Percentiles rank a stretch among this genome's conserved stretches.
These are phyloP conservation scores for Mus pahari DNA, from an alignment of 2,113 vertebrate species.

Conservation along the genomic window DNA sequence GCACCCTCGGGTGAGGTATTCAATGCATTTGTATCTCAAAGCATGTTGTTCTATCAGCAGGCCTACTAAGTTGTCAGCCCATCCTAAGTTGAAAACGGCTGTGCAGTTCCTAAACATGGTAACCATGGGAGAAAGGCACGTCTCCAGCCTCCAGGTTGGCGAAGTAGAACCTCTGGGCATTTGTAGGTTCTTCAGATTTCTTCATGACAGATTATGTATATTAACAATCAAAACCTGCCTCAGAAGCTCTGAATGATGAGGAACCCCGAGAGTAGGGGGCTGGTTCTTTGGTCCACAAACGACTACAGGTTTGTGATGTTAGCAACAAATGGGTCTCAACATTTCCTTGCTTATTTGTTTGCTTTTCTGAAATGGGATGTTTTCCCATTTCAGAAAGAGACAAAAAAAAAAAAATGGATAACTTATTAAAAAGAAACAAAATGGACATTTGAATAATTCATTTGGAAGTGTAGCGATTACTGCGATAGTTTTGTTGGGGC, in stretches of 20 bases:
- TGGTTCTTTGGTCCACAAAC: neutral
- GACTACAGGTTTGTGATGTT: neutral
- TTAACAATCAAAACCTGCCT: constrained; percentile 23
- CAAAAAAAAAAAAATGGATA: neutral
- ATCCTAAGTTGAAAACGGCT: neutral
- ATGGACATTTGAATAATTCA: constrained; percentile 5
- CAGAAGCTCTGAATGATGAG: neutral
- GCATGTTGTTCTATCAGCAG: neutral
- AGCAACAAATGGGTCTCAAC: neutral
- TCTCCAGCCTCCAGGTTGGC: neutral
- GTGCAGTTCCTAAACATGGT: neutral
- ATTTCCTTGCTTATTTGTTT: neutral
- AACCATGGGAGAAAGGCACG: neutral
- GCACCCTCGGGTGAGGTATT: too few relatives aligned
- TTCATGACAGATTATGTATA: neutral
- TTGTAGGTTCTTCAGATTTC: neutral
- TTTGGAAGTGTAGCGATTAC: neutral
- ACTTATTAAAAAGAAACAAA: neutral
- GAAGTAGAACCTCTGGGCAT: neutral
- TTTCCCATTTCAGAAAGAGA: neutral
- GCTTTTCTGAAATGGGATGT: neutral
- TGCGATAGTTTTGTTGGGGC: neutral
- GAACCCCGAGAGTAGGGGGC: constrained; percentile 14
- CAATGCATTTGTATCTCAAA: neutral
- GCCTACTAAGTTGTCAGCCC: neutral